phyloP scores from a whole-genome alignment of 2,797 vertebrate genomes.

The Phylloscopus collybita region DNA sequence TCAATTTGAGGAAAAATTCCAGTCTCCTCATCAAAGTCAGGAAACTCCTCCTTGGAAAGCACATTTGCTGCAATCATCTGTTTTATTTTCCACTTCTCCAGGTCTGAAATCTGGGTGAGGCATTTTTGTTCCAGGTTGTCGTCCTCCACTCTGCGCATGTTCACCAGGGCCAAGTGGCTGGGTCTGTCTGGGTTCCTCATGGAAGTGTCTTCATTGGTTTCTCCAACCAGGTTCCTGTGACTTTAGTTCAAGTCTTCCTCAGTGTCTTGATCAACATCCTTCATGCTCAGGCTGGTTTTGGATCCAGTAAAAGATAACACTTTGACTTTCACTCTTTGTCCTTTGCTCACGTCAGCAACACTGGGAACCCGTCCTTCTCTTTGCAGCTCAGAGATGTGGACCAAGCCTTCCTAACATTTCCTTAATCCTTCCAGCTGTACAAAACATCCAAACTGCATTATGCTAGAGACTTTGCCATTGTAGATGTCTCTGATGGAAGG shows the following conservation, averaged over 20 bases:
- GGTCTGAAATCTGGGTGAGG: slow-evolving; percentile 96
- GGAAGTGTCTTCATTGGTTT: slow-evolving; percentile 86
- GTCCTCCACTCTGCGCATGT: slow-evolving; percentile 91
- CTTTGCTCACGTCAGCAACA: slow-evolving; percentile 97
- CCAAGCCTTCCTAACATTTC: slow-evolving; percentile 97
- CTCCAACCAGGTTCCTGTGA: slow-evolving; percentile 87
- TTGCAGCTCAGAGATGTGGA: slow-evolving; percentile 96
- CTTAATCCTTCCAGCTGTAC: slow-evolving; percentile 96
- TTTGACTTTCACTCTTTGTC: slow-evolving; percentile 96
- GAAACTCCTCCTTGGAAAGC: slow-evolving; percentile 97
- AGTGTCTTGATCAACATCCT: slow-evolving; percentile 98
- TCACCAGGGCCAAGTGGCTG: slow-evolving; percentile 90
- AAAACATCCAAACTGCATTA: slow-evolving; percentile 99
- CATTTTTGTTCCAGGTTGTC: slow-evolving; percentile 94
- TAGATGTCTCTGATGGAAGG: slow-evolving; percentile 96
- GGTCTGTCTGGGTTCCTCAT: slow-evolving; percentile 97
- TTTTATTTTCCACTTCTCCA: slow-evolving; percentile 98
- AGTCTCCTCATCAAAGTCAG: slow-evolving; percentile 98
- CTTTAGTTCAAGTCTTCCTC: slow-evolving; percentile 97
- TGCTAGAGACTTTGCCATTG: slow-evolving; percentile 96
- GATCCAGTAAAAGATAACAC: slow-evolving; percentile 98
- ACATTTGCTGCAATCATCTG: slow-evolving; percentile 99
- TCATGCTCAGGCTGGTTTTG: slow-evolving; percentile 99
- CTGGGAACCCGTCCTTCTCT: slow-evolving; percentile 95
- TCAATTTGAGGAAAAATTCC: slow-evolving; percentile 98